Percentiles rank a stretch among this genome's conserved stretches.
phyloP scores from a whole-genome alignment of 2,888 invertebrate genomes.

The Synanthedon myopaeformis region DNA sequence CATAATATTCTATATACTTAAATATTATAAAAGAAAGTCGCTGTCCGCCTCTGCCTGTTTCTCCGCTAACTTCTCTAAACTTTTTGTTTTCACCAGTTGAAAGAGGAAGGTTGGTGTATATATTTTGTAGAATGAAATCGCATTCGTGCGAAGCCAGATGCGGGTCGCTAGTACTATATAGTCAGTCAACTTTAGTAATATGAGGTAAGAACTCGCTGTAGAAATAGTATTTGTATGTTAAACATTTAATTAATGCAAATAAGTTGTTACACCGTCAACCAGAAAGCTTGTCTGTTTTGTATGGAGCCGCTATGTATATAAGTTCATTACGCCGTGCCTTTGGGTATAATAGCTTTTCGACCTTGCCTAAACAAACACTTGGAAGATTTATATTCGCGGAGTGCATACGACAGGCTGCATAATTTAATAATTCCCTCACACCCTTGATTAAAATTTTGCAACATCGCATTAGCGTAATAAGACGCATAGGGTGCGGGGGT shows the following conservation, averaged over 20 bases:
- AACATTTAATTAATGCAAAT: background rate
- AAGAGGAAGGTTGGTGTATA: too few relatives aligned
- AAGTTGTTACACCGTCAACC: background rate
- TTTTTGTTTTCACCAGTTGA: too few relatives aligned
- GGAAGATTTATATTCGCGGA: slow-evolving; percentile 54
- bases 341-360: slow-evolving; percentile 24
- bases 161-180: too few relatives aligned
- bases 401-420: slow-evolving; percentile 68
- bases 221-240: too few relatives aligned
- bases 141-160: too few relatives aligned
- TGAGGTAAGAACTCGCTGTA: too few relatives aligned
- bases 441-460: slow-evolving; percentile 69
- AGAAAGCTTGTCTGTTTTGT: slow-evolving; percentile 15
- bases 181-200: too few relatives aligned
- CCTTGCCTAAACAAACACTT: slow-evolving; percentile 43
- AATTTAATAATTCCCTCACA: slow-evolving; percentile 64
- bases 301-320: slow-evolving; percentile 14
- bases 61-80: too few relatives aligned
- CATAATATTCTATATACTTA: too few relatives aligned
- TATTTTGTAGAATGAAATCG: too few relatives aligned
- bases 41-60: too few relatives aligned
- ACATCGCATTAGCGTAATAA: slow-evolving; percentile 55
- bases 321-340: slow-evolving; percentile 23
- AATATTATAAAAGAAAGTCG: too few relatives aligned
- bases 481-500: slow-evolving; percentile 48